Conservation (phyloP, 2,797 vertebrate species). For the Alcedo atthis region DNA sequence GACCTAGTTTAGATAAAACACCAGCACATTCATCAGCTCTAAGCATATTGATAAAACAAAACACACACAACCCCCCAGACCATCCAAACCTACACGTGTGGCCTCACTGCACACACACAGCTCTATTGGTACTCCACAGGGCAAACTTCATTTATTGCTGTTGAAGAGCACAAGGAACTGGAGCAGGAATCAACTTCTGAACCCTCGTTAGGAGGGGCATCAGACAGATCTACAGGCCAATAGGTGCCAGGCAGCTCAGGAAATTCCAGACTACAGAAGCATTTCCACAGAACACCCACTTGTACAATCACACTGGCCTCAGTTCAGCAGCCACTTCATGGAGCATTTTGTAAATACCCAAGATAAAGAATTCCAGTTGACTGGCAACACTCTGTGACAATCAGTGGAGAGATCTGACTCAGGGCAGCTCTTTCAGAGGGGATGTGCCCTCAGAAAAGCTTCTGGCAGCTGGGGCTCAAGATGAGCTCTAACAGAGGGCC, state of each 20-base stretch:
- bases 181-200: constrained; percentile 15
- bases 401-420: not conserved
- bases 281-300: not conserved
- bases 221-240: not conserved
- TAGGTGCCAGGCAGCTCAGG: not conserved
- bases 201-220: not conserved
- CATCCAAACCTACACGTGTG: rapidly evolving
- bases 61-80: not conserved
- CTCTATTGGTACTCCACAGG: not conserved
- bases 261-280: not conserved
- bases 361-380: not conserved
- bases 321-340: not conserved
- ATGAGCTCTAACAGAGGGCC: not conserved
- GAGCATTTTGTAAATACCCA: not conserved
- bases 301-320: not conserved
- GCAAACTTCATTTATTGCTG: not conserved
- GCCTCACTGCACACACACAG: not conserved
- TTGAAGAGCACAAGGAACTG: not conserved
- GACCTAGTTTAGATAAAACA: constrained; percentile 57
- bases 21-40: not conserved
- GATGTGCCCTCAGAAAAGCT: not conserved
- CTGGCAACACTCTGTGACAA: not conserved
- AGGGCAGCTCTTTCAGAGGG: not conserved
- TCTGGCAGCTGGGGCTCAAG: not conserved
- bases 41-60: not conserved